These are phyloP conservation scores for Hyles vespertilio DNA, from an alignment of 1,140 invertebrate species.

Conservation along the genomic window DNA sequence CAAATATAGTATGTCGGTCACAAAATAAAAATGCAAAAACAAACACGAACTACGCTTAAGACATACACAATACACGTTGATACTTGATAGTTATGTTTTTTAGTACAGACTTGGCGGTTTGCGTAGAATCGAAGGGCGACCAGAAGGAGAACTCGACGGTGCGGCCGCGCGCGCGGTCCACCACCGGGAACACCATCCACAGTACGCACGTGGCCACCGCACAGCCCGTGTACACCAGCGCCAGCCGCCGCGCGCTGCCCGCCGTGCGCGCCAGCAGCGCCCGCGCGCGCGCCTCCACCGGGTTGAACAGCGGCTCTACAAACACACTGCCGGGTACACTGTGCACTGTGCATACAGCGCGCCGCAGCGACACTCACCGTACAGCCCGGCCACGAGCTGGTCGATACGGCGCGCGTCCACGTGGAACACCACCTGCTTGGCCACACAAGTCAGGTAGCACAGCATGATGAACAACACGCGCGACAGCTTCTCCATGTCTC, in stretches of 20 bases:
- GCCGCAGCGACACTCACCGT: constrained; percentile 25
- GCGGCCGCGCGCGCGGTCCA: constrained; percentile 17
- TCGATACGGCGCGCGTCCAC: constrained; percentile 36
- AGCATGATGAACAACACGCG: constrained; percentile 58
- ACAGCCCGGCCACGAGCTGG: constrained; percentile 29
- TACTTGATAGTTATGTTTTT: not conserved
- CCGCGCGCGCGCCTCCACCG: constrained; percentile 1
- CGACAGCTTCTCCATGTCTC: constrained; percentile 48
- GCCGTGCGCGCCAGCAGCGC: constrained; percentile 14
- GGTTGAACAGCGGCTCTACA: constrained; percentile 29
- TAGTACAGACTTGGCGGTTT: not conserved
- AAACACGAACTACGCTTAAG: not conserved
- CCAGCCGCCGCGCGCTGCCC: constrained; percentile 27
- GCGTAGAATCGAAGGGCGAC: constrained; percentile 25
- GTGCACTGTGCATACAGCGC: not conserved
- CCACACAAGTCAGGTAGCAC: constrained; percentile 54
- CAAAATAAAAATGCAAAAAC: too few relatives aligned
- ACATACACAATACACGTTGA: not conserved
- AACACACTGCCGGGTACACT: not conserved
- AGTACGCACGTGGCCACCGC: constrained; percentile 49
- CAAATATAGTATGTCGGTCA: too few relatives aligned
- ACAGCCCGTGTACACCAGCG: constrained; percentile 39
- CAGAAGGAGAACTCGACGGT: constrained; percentile 45
- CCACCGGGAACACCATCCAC: constrained; percentile 44
- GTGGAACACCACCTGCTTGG: constrained; percentile 53